Percentiles rank a stretch among this genome's conserved stretches.
phyloP scores from a whole-genome alignment of 2,797 vertebrate species.

The Etheostoma nigrum region DNA sequence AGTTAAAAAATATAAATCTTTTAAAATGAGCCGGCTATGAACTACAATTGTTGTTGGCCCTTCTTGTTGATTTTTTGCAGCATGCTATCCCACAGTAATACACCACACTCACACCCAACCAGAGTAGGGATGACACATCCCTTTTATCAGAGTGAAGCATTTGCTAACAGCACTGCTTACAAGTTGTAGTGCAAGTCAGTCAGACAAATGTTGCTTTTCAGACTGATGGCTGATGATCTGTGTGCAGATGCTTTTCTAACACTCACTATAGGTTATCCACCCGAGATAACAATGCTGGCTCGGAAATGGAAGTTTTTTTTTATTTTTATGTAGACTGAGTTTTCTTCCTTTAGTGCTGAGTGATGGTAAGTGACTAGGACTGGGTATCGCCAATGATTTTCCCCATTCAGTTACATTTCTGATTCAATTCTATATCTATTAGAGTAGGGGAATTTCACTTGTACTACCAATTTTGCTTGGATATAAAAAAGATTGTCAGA shows the following conservation, averaged over 20 bases:
- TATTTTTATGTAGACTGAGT: not conserved
- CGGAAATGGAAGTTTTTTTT: slow-evolving; percentile 21
- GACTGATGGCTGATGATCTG: not conserved
- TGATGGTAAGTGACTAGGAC: slow-evolving; percentile 25
- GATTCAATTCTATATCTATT: too few relatives aligned
- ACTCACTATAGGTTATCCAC: not conserved
- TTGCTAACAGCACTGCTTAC: not conserved
- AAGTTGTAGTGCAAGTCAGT: slow-evolving; percentile 18
- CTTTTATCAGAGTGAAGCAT: slow-evolving; percentile 27
- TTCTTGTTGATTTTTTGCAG: not conserved
- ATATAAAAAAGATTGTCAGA: too few relatives aligned
- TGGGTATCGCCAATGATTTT: too few relatives aligned
- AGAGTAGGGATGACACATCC: slow-evolving; percentile 19
- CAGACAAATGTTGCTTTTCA: slow-evolving; percentile 32
- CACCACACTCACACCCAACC: slow-evolving; percentile 7
- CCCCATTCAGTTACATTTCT: too few relatives aligned
- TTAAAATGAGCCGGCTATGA: not conserved
- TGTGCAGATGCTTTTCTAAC: slow-evolving; percentile 21
- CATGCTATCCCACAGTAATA: not conserved
- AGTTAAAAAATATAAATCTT: not conserved
- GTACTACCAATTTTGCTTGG: too few relatives aligned
- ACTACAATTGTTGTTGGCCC: not conserved
- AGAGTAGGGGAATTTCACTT: too few relatives aligned
- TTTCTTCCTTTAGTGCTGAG: slow-evolving; percentile 29
- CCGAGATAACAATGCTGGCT: not conserved